Conservation (phyloP, 2,113 vertebrate genomes). For the Anolis carolinensis region DNA sequence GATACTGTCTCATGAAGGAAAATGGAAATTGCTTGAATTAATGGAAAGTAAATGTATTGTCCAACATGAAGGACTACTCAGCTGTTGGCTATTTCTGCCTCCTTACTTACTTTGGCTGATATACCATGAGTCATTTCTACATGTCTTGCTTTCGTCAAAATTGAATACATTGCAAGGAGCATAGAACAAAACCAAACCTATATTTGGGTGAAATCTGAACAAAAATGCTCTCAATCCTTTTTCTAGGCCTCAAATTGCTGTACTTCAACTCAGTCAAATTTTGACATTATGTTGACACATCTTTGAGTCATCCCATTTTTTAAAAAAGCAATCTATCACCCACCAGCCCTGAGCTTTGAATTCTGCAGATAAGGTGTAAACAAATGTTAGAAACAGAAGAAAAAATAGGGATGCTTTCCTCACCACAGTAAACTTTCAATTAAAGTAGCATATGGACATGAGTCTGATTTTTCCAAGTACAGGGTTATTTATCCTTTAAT, state of each 20-base stretch:
- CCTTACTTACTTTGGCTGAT: not conserved
- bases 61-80: not conserved
- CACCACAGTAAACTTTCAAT: too few species aligned
- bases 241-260: not conserved
- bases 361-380: too few species aligned
- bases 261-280: not conserved
- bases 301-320: not conserved
- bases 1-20: not conserved
- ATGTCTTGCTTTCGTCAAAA: not conserved
- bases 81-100: not conserved
- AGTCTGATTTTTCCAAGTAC: too few species aligned
- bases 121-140: not conserved
- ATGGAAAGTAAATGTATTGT: constrained; percentile 4
- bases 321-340: too few species aligned
- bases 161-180: not conserved
- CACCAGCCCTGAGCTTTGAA: too few species aligned
- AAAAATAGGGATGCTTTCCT: too few species aligned
- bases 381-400: too few species aligned
- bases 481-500: too few species aligned
- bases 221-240: not conserved
- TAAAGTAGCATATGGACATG: too few species aligned
- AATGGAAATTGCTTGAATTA: constrained; percentile 8
- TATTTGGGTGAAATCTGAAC: not conserved
- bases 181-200: not conserved
- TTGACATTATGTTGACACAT: not conserved